Percentiles rank a stretch among this genome's conserved stretches.
Evolutionary conservation across 2,888 invertebrate genomes (phyloP).

Genomic region (Heteromyza rotundicornis): DNA sequence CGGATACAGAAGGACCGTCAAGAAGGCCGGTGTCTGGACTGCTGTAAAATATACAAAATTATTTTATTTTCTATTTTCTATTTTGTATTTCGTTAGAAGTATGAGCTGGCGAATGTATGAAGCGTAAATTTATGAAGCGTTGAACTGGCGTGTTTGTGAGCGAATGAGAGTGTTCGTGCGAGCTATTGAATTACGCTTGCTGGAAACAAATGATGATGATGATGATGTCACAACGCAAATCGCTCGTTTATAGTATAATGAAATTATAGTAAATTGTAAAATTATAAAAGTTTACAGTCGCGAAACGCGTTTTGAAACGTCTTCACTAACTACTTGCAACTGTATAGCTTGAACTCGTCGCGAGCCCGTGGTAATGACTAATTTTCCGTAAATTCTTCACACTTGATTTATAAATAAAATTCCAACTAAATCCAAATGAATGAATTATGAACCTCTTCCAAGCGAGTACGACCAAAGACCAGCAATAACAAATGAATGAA

Average conservation of each 20-base stretch:
- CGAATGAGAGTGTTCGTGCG: neutral
- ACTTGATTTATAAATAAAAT: no score
- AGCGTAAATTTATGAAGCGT: neutral
- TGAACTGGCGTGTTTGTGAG: neutral
- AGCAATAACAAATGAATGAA: constrained; percentile 27
- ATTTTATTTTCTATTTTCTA: no score
- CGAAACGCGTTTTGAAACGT: no score
- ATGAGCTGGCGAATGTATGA: neutral
- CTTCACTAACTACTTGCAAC: no score
- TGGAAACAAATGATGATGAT: neutral
- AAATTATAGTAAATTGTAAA: no score
- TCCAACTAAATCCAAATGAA: no score
- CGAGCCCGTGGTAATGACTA: no score
- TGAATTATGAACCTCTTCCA: neutral
- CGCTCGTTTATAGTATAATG: no score
- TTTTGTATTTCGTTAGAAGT: no score
- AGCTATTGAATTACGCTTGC: neutral
- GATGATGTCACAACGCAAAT: neutral
- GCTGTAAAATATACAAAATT: constrained; percentile 25
- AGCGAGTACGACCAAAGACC: constrained; percentile 22
- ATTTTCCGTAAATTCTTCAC: no score
- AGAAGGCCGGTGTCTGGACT: constrained; percentile 30
- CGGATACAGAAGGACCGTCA: constrained; percentile 39
- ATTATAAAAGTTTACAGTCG: no score
- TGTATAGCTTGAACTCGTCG: no score